Conservation (phyloP, 1,140 invertebrate species). For the Bombus fervidus region DNA sequence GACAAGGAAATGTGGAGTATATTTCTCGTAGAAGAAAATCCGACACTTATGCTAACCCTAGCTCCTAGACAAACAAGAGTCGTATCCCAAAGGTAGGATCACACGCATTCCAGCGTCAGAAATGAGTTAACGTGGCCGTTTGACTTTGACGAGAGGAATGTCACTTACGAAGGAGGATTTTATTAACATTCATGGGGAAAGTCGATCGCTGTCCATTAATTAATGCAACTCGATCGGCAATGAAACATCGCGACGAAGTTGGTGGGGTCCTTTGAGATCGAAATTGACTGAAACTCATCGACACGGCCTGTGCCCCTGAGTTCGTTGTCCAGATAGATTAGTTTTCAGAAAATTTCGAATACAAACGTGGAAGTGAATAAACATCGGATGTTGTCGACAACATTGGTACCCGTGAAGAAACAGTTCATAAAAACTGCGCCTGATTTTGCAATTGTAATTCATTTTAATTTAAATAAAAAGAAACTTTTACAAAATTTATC, state of each 20-base stretch:
- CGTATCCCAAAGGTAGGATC: not conserved
- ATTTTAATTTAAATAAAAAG: not conserved
- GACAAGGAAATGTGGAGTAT: too few relatives aligned
- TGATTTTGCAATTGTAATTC: not conserved
- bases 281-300: constrained; percentile 34
- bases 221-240: constrained; percentile 37
- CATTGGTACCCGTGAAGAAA: not conserved
- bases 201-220: constrained; percentile 38
- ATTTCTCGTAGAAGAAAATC: not conserved
- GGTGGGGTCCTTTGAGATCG: not conserved
- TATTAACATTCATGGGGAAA: constrained; percentile 16
- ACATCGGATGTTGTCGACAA: not conserved
- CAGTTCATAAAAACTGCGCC: not conserved
- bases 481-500: not conserved
- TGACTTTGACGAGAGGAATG: constrained; percentile 25
- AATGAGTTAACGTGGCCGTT: not conserved
- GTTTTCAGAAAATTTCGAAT: constrained; percentile 5
- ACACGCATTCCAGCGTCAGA: not conserved
- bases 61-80: not conserved
- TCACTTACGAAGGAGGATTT: not conserved
- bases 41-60: too few relatives aligned
- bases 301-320: not conserved
- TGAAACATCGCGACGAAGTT: constrained; percentile 20
- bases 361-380: not conserved
- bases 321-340: not conserved